Percentiles rank a stretch among this genome's conserved stretches.
These are phyloP conservation scores for Drosophila austrosaltans DNA, from an alignment of 2,888 invertebrate species.

Conservation along the genomic window DNA sequence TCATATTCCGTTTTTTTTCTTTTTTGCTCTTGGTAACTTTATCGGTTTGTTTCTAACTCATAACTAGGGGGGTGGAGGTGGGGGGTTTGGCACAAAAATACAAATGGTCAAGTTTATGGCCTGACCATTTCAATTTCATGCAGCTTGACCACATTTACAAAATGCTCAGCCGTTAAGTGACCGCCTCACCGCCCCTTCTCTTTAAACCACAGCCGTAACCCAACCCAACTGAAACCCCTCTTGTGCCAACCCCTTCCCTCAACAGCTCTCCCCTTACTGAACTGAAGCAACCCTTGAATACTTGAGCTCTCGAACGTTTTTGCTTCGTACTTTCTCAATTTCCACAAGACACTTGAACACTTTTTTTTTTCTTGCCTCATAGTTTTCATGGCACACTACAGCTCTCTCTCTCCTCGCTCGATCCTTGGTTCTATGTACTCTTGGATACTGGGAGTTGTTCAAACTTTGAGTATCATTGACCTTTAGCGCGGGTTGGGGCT, in stretches of 20 bases:
- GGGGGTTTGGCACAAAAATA: slow-evolving; percentile 35
- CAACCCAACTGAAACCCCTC: background rate
- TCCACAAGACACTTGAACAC: slow-evolving; percentile 69
- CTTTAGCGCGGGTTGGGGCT: slow-evolving; percentile 41
- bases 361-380: slow-evolving; percentile 26
- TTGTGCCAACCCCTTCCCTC: background rate
- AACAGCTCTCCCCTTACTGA: background rate
- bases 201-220: background rate
- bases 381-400: background rate
- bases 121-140: slow-evolving; percentile 76
- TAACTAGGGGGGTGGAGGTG: slow-evolving; percentile 28
- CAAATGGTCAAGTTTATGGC: slow-evolving; percentile 76
- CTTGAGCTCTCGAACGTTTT: slow-evolving; percentile 57
- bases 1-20: slow-evolving; percentile 17
- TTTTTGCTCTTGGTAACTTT: slow-evolving; percentile 33
- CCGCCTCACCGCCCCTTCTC: background rate
- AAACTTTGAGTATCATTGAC: slow-evolving; percentile 76
- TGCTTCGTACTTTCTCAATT: slow-evolving; percentile 57
- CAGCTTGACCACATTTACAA: slow-evolving; percentile 73
- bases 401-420: background rate
- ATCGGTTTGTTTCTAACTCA: slow-evolving; percentile 47
- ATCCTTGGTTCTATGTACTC: background rate
- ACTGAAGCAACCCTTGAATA: slow-evolving; percentile 12
- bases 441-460: slow-evolving; percentile 54
- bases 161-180: slow-evolving; percentile 27